Evolutionary conservation across 2,113 vertebrate genomes (phyloP), one percentile per base, ranked within the genome.

Genomic region (Lepidothrix coronata): DNA sequence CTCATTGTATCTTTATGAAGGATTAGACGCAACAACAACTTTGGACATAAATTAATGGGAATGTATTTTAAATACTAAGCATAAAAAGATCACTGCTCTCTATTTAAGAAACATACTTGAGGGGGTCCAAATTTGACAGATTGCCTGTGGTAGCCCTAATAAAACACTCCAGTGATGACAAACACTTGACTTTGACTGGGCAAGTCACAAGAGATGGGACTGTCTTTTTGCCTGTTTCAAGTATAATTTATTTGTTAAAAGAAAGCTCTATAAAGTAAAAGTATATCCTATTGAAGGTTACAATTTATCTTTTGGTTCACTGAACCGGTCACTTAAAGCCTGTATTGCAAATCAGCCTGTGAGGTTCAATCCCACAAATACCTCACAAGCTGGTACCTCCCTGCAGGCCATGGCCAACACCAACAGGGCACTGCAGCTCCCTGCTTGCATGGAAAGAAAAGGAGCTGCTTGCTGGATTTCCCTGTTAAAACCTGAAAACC

Each of bases 391-490:
- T 62, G 65, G n/a, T 13, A 20, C 35, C 52, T 70, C 37, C 17
- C 21, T 0, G 0, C 28, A 74, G 62, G 46, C 23, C 31, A 11
- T 0, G 5, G 67, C 1, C 28, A 13, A 74, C 5, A 13, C 15
- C 46, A 41, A 14, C 20, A 30, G 18, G 74, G 46, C 31, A 6
- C n/a, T 9, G 51, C 62, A 55, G 5, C 52, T 23, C 82, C 27
- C 27, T 55, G 46, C 41, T 70, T 27, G 44, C n/a, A 23, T 5
- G 5, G 4, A 4, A 67, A 73, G 33, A 67, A 15, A 11, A 88
- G 24, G 4, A 80, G 39, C 28, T 70, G 49, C 51, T 87, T 43
- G 85, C 46, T 72, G 75, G 46, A 43, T 43, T 91, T 83, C 54
- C 62, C 54, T n/a, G 31, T 27, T 39, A 78, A 85, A 41, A 27